Percentiles rank a stretch among this genome's conserved stretches.
phyloP scores from a whole-genome alignment of 92 coral and sea anemone genomes.

The Montipora capitata region DNA sequence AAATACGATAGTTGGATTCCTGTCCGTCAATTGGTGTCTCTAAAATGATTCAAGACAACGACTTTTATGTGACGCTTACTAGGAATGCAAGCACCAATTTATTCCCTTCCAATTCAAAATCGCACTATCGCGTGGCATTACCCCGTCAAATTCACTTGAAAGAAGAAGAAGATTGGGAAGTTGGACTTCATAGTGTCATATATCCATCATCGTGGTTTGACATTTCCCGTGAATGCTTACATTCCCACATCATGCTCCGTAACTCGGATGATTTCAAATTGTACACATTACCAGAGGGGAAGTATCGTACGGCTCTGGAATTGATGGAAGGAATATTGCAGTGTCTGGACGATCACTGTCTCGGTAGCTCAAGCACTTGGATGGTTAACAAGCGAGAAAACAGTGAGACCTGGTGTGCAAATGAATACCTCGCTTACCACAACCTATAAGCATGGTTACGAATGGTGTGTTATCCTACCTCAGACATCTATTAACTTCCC shows the following conservation, averaged over 20 bases:
- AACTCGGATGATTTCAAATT: background rate
- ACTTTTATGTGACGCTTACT: constrained; percentile 4
- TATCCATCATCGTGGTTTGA: constrained; percentile 21
- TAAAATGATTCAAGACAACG: constrained; percentile 17
- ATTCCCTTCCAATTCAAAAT: too few relatives aligned
- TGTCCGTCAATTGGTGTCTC: too few relatives aligned
- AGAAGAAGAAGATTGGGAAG: too few relatives aligned
- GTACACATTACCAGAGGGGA: background rate
- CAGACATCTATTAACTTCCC: background rate
- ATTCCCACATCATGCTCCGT: background rate
- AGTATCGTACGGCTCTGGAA: background rate
- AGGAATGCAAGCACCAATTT: background rate
- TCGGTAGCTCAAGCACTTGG: background rate
- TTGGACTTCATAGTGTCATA: background rate
- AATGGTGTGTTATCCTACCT: constrained; percentile 5
- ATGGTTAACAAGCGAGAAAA: background rate
- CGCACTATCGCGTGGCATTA: too few relatives aligned
- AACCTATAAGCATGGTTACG: background rate
- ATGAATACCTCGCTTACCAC: background rate
- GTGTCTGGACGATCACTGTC: background rate
- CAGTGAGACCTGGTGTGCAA: background rate
- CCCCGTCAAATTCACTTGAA: too few relatives aligned
- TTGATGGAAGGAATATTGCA: too few relatives aligned
- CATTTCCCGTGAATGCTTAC: constrained; percentile 1
- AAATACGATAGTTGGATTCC: too few relatives aligned